phyloP scores from a whole-genome alignment of 2,888 invertebrate species.

The Scrobipalpa costella region DNA sequence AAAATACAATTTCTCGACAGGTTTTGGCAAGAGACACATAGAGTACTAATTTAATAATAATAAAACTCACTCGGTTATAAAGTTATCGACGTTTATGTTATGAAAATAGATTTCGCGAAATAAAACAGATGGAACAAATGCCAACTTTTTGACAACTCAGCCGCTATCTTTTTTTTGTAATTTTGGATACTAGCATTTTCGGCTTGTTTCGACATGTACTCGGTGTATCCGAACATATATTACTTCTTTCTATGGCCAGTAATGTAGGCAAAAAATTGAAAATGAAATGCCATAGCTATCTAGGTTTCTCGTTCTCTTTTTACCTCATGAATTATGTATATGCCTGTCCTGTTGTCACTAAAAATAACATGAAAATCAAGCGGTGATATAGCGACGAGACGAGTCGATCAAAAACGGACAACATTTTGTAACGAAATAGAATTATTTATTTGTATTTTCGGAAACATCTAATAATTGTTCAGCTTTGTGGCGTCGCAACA shows the following conservation, averaged over 20 bases:
- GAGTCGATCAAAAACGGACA: background rate
- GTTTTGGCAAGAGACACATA: constrained; percentile 22
- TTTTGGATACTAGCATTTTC: constrained; percentile 14
- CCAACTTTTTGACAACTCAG: constrained; percentile 74
- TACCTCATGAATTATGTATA: constrained; percentile 2
- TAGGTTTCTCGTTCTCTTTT: background rate
- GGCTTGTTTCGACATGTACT: background rate
- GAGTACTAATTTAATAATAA: constrained; percentile 25
- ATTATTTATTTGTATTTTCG: background rate
- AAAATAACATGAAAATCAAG: constrained; percentile 4
- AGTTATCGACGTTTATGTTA: constrained; percentile 34
- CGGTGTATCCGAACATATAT: constrained; percentile 17
- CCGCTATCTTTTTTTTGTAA: constrained; percentile 28
- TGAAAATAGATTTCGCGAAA: constrained; percentile 63
- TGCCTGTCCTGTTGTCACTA: constrained; percentile 13
- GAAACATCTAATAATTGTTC: background rate
- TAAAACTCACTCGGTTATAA: constrained; percentile 28
- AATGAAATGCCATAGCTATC: background rate
- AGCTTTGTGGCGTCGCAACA: background rate
- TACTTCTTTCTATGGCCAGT: background rate
- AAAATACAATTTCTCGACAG: background rate
- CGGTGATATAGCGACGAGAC: too few species aligned
- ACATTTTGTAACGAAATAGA: background rate
- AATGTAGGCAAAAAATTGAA: background rate
- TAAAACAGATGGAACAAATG: constrained; percentile 71